These are phyloP conservation scores for Yponomeuta evonymella DNA, from an alignment of 2,888 invertebrate species.

Conservation along the genomic window DNA sequence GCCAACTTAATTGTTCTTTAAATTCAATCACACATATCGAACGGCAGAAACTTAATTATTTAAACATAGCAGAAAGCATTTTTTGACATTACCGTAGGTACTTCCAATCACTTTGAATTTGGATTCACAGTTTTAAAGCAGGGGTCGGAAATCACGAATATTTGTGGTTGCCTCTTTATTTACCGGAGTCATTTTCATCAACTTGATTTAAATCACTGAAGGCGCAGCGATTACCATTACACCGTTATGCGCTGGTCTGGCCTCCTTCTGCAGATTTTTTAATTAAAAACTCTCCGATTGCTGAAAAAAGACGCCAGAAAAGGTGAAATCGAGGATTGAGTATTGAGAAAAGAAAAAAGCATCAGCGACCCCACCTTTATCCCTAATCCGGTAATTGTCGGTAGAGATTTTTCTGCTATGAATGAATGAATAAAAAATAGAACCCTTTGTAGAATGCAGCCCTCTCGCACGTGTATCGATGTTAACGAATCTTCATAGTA, in stretches of 20 bases:
- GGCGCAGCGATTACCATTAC: conserved; percentile 31
- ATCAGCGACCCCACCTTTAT: conserved; percentile 45
- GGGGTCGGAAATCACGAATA: no score
- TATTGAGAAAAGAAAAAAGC: conserved; percentile 33
- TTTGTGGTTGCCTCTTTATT: background rate
- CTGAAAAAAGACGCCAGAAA: conserved; percentile 33
- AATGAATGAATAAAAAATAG: conserved; percentile 43
- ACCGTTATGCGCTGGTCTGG: conserved; percentile 20
- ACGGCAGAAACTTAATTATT: no score
- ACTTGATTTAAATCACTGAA: conserved; percentile 35
- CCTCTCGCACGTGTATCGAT: conserved; percentile 56
- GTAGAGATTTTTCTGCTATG: conserved; percentile 48
- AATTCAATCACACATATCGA: no score
- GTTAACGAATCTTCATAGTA: conserved; percentile 49
- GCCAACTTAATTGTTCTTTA: no score
- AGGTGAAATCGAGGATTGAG: conserved; percentile 38
- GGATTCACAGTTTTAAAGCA: no score
- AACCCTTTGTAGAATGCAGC: conserved; percentile 59
- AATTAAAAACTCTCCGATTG: conserved; percentile 51
- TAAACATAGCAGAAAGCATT: no score
- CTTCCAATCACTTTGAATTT: no score
- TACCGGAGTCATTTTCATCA: conserved; percentile 10
- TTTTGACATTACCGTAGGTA: no score
- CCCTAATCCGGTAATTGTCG: conserved; percentile 69
- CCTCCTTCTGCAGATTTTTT: conserved; percentile 41